Base-by-base conservation (phyloP, 2,888 invertebrate genomes). In the Lithodes maja region DNA sequence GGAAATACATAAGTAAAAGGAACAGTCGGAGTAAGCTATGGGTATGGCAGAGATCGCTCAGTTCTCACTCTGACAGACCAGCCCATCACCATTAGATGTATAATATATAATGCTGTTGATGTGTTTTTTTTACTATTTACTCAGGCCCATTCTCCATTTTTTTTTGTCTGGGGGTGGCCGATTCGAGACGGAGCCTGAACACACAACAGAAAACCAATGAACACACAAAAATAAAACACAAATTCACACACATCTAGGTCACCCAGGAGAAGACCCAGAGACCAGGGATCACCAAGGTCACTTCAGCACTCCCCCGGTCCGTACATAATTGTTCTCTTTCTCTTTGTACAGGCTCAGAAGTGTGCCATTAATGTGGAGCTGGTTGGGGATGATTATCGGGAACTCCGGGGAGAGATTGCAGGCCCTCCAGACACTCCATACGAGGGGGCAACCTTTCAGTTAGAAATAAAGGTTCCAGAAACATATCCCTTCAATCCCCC, bases 401-500 rank as follows among this genome's bases (percentile, higher is more conserved):
- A 99, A 93, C 95, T 99, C 85, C 96, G 96, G 93, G 99, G 99
- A 54, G 97, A 98, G 94, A 99, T 99, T 92, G 96, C 97, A n/a
- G 99, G 99, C 0, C 99, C 99, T 7, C 98, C 98, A 69, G 99
- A 99, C 93, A 99, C 99, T 55, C 99, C 99, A 0, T 99, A 99
- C 94, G 99, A 99, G 94, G 99, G 98, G 79, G 99, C 99, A 17
- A 97, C 95, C 93, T 99, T 98, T 94, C 94, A 97, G 92, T 95
- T 99, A 92, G 99, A 99, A 94, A 99, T 99, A 92, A 97, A 97
- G 95, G 98, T 99, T 92, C 99, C 99, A 93, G 99, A 99, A 94
- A 98, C 98, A 77, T 99, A 99, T 95, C 99, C 99, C 17, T 99
- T 99, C 94, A 98, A 98, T 95, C 99, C 99, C 92, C 99, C 99